phyloP scores from a whole-genome alignment of 1,140 invertebrate genomes.

The Leptopilina clavipes region DNA sequence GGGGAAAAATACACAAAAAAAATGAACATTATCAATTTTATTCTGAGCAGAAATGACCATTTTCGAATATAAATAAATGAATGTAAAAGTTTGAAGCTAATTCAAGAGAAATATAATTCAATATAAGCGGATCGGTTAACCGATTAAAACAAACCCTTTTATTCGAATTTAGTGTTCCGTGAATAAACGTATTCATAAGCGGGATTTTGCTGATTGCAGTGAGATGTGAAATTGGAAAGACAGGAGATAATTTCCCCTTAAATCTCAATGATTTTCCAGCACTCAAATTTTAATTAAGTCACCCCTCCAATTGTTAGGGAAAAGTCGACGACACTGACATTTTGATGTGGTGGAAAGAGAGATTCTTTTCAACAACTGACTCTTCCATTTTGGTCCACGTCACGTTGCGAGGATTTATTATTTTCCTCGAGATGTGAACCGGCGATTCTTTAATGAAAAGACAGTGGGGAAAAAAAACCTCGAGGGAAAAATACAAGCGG shows the following conservation, averaged over 20 bases:
- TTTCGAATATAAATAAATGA: no score
- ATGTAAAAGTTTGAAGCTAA: no score
- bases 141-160: not conserved
- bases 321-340: not conserved
- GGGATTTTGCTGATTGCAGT: not conserved
- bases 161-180: not conserved
- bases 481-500: not conserved
- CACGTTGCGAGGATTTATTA: conserved; percentile 23
- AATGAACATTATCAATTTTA: no score
- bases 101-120: not conserved
- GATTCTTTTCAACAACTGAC: conserved; percentile 26
- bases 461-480: not conserved
- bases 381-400: conserved; percentile 8
- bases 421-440: conserved; percentile 5
- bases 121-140: not conserved
- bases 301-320: not conserved
- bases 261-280: conserved; percentile 29
- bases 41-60: no score
- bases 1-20: no score
- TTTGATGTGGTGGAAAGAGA: not conserved
- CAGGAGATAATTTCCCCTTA: not conserved
- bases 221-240: conserved; percentile 26
- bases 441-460: conserved; percentile 31
- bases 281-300: conserved; percentile 32
- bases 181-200: conserved; percentile 22